Evolutionary conservation across 2,888 invertebrate species (phyloP), one percentile per base, ranked within the genome.

Genomic region (Drosophila bunnanda): DNA sequence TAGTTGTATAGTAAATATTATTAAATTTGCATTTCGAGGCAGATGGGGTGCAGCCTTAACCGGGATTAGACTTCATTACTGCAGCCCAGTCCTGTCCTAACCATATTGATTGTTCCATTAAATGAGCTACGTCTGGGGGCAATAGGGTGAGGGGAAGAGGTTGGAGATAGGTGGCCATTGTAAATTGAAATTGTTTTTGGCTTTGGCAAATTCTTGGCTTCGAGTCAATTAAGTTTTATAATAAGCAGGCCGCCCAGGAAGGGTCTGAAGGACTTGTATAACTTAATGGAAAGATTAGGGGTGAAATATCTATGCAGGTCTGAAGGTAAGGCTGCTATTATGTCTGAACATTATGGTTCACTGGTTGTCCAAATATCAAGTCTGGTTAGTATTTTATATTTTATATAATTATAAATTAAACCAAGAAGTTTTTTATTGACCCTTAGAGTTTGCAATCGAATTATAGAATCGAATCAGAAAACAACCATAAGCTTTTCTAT

Each of bases 31-130:
- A 85, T 85, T 71, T 71, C 61, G 61, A 56, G 41, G 48, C 64
- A 48, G 70, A 73, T 55, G 48, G 46, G 41, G 68, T 75, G 87
- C 54, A 61, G 74, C 70, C 72, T 83, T 85, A 89, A 73, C 76
- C 78, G 44, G 89, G 89, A 89, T 85, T 85, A 89, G 85, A 77
- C 89, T 85, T 85, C 82, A 87, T 85, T 85, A 85, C 56, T 67
- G 56, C 66, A 32, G 50, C 20, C 48, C 48, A 30, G 46, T 15
- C 48, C 30, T 17, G 17, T 75, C 74, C 82, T 73, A 75, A 56
- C 68, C 77, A 73, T 86, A 88, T 83, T 88, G 83, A 83, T 83
- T 83, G 81, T 80, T 77, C 70, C 67, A 73, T 69, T 73, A 78
- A 88, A 83, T 86, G 87, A 83, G 83, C 77, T 83, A 74, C 55